phyloP scores from a whole-genome alignment of 1,140 invertebrate species.

The Aphis gossypii region DNA sequence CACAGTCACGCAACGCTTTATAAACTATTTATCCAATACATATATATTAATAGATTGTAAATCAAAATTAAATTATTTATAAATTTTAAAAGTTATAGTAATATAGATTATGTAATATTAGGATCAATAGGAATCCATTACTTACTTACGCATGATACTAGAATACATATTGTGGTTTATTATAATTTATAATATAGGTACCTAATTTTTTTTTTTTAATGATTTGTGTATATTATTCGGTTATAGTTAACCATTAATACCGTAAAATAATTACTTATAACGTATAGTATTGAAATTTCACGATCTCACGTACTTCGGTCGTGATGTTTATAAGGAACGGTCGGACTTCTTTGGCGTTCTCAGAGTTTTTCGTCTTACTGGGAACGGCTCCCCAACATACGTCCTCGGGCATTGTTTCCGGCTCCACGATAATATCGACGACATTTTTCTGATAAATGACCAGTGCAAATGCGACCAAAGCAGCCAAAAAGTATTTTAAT shows the following conservation, averaged over 20 bases:
- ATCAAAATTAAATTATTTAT: background rate
- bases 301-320: background rate
- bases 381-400: background rate
- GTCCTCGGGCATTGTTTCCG: background rate
- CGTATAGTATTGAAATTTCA: background rate
- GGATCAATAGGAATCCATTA: too few relatives aligned
- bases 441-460: background rate
- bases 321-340: conserved; percentile 28
- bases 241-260: too few relatives aligned
- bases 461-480: background rate
- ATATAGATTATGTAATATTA: background rate
- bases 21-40: too few relatives aligned
- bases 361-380: background rate
- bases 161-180: too few relatives aligned
- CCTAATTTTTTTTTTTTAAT: too few relatives aligned
- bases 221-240: too few relatives aligned
- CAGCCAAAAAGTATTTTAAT: background rate
- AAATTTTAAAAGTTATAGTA: background rate
- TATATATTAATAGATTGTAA: background rate
- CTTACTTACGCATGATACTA: too few relatives aligned
- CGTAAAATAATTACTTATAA: background rate
- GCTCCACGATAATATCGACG: background rate
- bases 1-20: too few relatives aligned
- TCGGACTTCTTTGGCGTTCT: background rate
- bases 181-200: too few relatives aligned